A percentile compares a stretch with the other conserved stretches of the same genome.
These are phyloP conservation scores for Netelia melanura DNA, from an alignment of 2,888 invertebrate species.

Conservation along the genomic window DNA sequence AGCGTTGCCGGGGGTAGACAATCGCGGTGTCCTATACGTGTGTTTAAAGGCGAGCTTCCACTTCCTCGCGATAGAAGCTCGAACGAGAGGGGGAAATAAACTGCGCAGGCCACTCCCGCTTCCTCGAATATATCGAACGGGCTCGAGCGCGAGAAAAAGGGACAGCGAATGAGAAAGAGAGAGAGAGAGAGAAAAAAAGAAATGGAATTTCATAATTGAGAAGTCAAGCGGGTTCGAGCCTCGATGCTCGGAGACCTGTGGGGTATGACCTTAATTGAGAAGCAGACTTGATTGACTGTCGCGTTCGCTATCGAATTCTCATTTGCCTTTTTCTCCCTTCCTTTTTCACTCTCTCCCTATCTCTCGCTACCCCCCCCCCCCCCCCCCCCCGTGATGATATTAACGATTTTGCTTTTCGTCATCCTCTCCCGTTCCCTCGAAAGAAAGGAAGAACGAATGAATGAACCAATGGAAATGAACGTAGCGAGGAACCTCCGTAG, in stretches of 20 bases:
- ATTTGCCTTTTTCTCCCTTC: constrained; percentile 61
- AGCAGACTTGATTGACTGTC: constrained; percentile 64
- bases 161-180: constrained; percentile 56
- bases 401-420: constrained; percentile 68
- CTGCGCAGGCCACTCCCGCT: constrained; percentile 34
- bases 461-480: constrained; percentile 49
- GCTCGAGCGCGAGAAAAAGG: constrained; percentile 60
- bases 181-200: constrained; percentile 66
- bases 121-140: constrained; percentile 45
- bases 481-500: constrained; percentile 39
- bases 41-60: background rate
- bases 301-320: constrained; percentile 71
- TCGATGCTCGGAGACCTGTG: constrained; percentile 49
- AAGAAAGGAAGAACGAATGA: constrained; percentile 47
- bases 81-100: constrained; percentile 36
- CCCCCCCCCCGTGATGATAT: constrained; percentile 64
- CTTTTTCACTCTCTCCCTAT: constrained; percentile 59
- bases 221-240: constrained; percentile 57
- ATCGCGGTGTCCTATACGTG: background rate
- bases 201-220: constrained; percentile 68
- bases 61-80: constrained; percentile 14
- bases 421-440: constrained; percentile 28
- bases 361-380: constrained; percentile 5
- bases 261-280: constrained; percentile 65
- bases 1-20: too few relatives aligned